Conservation (phyloP, 2,797 vertebrate genomes). For the Cirrhinus molitorella region DNA sequence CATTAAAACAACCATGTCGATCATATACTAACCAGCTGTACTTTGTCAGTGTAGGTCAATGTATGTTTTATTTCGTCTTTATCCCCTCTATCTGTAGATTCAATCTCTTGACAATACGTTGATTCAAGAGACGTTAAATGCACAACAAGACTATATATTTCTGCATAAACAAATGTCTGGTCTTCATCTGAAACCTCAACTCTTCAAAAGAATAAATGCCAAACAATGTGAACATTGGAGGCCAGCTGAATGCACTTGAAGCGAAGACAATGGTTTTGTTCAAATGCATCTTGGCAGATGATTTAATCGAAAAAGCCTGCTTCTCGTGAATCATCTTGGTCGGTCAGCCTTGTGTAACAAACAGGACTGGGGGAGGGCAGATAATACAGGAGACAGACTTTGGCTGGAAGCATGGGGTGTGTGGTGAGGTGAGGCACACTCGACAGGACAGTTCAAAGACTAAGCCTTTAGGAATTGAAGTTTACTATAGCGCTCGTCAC, state of each 20-base stretch:
- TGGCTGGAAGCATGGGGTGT: conserved; percentile 32
- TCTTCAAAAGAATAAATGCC: conserved; percentile 1
- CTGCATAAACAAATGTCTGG: background rate
- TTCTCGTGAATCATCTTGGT: conserved; percentile 32
- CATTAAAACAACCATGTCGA: background rate
- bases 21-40: background rate
- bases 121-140: background rate
- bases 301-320: conserved; percentile 27
- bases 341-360: conserved; percentile 34
- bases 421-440: conserved; percentile 17
- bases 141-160: background rate
- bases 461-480: conserved; percentile 21
- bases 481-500: background rate
- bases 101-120: background rate
- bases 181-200: background rate
- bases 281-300: conserved; percentile 39
- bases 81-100: background rate
- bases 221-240: background rate
- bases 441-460: conserved; percentile 37
- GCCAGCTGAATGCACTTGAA: conserved; percentile 15
- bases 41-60: background rate
- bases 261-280: conserved; percentile 36
- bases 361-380: conserved; percentile 24
- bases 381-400: conserved; percentile 44
- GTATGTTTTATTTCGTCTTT: background rate